Evolutionary conservation across 2,113 vertebrate species (phyloP).

Genomic region (Quiscalus mexicanus): DNA sequence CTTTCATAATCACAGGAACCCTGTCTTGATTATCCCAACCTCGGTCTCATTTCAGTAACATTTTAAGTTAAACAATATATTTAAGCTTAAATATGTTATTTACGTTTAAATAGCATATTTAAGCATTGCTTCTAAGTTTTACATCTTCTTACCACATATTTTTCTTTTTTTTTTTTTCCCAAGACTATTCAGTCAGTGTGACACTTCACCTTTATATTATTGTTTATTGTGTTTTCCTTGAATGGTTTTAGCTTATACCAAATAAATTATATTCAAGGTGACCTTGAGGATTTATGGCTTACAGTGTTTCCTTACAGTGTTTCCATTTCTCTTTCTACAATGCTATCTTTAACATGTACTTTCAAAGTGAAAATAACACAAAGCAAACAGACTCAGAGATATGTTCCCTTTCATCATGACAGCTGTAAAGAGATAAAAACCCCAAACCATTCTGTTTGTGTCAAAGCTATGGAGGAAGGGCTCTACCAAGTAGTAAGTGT

Average conservation of each 20-base stretch:
- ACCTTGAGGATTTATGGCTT: not conserved
- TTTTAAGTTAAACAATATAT: not conserved
- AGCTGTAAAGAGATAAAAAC: not conserved
- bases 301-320: not conserved
- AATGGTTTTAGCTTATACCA: not conserved
- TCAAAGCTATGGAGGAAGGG: not conserved
- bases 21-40: not conserved
- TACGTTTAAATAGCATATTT: not conserved
- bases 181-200: not conserved
- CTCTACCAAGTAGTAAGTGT: not conserved
- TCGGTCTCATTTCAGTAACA: not conserved
- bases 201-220: not conserved
- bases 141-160: not conserved
- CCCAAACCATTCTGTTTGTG: not conserved
- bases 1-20: not conserved
- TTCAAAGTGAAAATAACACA: not conserved
- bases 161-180: not conserved
- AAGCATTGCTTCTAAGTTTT: not conserved
- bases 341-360: not conserved
- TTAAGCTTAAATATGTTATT: too few relatives aligned
- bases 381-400: not conserved
- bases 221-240: not conserved
- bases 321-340: not conserved
- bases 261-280: not conserved
- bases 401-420: not conserved